Conservation (phyloP, 2,797 vertebrate genomes). For the Sebastes diaconus region DNA sequence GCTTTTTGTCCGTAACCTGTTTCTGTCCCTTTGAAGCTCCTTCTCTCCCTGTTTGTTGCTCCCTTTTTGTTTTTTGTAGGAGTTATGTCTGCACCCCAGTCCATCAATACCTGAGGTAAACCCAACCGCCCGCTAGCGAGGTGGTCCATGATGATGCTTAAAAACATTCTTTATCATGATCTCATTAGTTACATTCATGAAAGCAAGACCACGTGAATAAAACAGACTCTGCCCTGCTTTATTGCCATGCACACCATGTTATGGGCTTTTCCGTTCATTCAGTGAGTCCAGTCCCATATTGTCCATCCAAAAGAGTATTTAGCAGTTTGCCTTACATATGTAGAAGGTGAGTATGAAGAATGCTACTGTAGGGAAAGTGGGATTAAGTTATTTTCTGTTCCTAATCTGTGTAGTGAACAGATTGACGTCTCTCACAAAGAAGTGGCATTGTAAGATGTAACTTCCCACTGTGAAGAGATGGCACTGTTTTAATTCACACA, state of each 20-base stretch:
- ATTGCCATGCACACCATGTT: constrained; percentile 14
- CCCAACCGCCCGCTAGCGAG: constrained; percentile 43
- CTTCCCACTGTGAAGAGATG: neutral
- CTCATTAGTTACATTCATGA: constrained; percentile 31
- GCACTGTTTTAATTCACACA: constrained; percentile 14
- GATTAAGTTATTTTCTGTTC: neutral
- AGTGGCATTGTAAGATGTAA: neutral
- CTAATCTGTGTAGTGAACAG: neutral
- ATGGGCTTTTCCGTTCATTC: constrained; percentile 18
- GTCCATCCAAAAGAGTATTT: constrained; percentile 4
- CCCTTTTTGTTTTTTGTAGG: constrained; percentile 77
- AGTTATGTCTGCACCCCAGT: constrained; percentile 83
- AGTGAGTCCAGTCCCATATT: constrained; percentile 6
- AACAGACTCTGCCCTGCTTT: neutral
- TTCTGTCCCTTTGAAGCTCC: constrained; percentile 45
- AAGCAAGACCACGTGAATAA: neutral
- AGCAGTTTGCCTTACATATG: neutral
- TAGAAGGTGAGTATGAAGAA: neutral
- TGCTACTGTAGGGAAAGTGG: neutral
- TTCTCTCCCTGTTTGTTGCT: constrained; percentile 63
- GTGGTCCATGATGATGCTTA: constrained; percentile 34
- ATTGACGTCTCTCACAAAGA: neutral
- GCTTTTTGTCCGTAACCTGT: constrained; percentile 54
- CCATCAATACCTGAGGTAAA: constrained; percentile 84
- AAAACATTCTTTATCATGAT: constrained; percentile 45